phyloP scores from a whole-genome alignment of 2,888 invertebrate genomes.

The Sthenelais limicola region DNA sequence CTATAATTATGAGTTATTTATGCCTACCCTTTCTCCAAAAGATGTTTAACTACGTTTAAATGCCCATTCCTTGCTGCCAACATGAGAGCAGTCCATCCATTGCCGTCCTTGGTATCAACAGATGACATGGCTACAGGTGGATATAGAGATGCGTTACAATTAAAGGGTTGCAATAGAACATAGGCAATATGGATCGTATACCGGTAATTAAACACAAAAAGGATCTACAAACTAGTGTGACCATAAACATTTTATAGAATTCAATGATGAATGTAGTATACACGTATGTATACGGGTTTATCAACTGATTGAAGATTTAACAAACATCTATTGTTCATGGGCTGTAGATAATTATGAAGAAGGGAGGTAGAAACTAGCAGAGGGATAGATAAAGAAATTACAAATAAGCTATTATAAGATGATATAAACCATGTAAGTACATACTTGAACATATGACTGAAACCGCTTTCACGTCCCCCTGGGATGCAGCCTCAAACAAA shows the following conservation, averaged over 20 bases:
- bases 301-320: no score
- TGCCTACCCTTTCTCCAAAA: constrained; percentile 65
- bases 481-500: neutral
- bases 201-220: no score
- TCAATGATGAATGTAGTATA: no score
- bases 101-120: constrained; percentile 46
- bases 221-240: no score
- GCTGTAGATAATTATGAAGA: no score
- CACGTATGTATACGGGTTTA: no score
- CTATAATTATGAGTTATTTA: no score
- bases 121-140: constrained; percentile 11
- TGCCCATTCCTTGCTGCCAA: constrained; percentile 71
- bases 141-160: neutral
- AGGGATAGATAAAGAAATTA: no score
- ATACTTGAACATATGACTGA: neutral
- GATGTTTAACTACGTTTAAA: constrained; percentile 55
- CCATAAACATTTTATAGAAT: no score
- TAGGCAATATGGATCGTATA: no score
- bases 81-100: constrained; percentile 71
- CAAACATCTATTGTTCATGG: no score
- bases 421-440: neutral
- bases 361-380: no score
- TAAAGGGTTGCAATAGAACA: neutral
- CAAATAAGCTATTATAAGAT: neutral
- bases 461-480: constrained; percentile 1